Percentiles rank a stretch among this genome's conserved stretches.
These are phyloP conservation scores for Periplaneta americana DNA, from an alignment of 1,140 invertebrate species.

Conservation along the genomic window DNA sequence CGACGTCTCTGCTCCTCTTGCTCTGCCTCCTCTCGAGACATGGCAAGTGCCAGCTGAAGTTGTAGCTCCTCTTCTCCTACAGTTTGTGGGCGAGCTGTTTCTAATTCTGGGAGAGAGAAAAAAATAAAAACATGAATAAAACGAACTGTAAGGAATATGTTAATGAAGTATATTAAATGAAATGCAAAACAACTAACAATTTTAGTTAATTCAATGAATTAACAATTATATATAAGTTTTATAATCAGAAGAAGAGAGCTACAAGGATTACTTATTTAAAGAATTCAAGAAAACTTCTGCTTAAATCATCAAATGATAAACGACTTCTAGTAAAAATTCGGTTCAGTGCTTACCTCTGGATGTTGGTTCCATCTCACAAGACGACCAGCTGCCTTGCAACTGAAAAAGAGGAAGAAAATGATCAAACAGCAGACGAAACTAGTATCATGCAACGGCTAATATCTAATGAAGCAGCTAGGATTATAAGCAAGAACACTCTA, in stretches of 20 bases:
- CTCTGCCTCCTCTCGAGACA: slow-evolving; percentile 98
- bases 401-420: not conserved
- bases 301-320: too few relatives aligned
- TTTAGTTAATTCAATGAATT: not conserved
- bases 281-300: too few relatives aligned
- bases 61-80: slow-evolving; percentile 97
- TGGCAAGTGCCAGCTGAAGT: slow-evolving; percentile 93
- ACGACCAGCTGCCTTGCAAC: slow-evolving; percentile 19
- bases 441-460: too few relatives aligned
- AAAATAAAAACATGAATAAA: not conserved
- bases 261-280: too few relatives aligned
- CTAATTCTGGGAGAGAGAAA: slow-evolving; percentile 61
- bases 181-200: too few relatives aligned
- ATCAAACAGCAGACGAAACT: not conserved
- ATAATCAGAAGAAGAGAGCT: too few relatives aligned
- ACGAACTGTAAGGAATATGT: not conserved
- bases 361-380: slow-evolving; percentile 21
- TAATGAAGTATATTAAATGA: not conserved
- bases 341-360: slow-evolving; percentile 23
- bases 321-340: too few relatives aligned
- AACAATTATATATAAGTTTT: too few relatives aligned
- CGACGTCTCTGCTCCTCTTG: slow-evolving; percentile 89
- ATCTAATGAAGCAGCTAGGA: too few relatives aligned
- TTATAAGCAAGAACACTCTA: too few relatives aligned
- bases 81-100: slow-evolving; percentile 90